phyloP scores from a whole-genome alignment of 1,140 invertebrate genomes.

The Bombus soroeensis region DNA sequence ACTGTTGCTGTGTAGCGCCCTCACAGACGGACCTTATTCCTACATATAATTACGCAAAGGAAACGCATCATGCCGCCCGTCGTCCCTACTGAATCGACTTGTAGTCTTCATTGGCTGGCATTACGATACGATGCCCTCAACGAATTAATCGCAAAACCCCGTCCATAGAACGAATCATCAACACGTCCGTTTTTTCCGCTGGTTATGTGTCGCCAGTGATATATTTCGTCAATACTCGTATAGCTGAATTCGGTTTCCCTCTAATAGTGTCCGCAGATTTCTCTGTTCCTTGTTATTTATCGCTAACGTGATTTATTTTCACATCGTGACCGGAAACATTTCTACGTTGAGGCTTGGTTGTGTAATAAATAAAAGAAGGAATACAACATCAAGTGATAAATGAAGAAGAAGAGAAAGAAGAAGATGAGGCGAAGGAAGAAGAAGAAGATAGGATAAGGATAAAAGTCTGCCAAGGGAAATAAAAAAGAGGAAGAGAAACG shows the following conservation, averaged over 20 bases:
- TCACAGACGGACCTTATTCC: slow-evolving; percentile 95
- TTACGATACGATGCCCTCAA: slow-evolving; percentile 53
- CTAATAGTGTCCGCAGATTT: slow-evolving; percentile 30
- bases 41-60: slow-evolving; percentile 84
- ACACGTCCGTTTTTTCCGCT: slow-evolving; percentile 44
- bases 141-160: slow-evolving; percentile 51
- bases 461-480: slow-evolving; percentile 3
- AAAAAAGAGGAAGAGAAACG: not conserved
- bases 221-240: slow-evolving; percentile 9
- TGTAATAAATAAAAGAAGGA: slow-evolving; percentile 15
- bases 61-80: slow-evolving; percentile 74
- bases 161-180: slow-evolving; percentile 46
- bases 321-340: slow-evolving; percentile 36
- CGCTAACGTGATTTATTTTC: slow-evolving; percentile 36
- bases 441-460: not conserved
- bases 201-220: slow-evolving; percentile 24
- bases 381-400: slow-evolving; percentile 26
- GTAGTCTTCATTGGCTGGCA: slow-evolving; percentile 45
- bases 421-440: not conserved
- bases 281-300: slow-evolving; percentile 31
- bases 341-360: slow-evolving; percentile 40
- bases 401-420: not conserved
- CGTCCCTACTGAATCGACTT: slow-evolving; percentile 62
- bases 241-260: slow-evolving; percentile 44
- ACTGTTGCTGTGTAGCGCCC: slow-evolving; percentile 99